A percentile compares a stretch with the other conserved stretches of the same genome.
These are phyloP conservation scores for Amphiprion percula DNA, from an alignment of 2,113 vertebrate genomes.

Conservation along the genomic window DNA sequence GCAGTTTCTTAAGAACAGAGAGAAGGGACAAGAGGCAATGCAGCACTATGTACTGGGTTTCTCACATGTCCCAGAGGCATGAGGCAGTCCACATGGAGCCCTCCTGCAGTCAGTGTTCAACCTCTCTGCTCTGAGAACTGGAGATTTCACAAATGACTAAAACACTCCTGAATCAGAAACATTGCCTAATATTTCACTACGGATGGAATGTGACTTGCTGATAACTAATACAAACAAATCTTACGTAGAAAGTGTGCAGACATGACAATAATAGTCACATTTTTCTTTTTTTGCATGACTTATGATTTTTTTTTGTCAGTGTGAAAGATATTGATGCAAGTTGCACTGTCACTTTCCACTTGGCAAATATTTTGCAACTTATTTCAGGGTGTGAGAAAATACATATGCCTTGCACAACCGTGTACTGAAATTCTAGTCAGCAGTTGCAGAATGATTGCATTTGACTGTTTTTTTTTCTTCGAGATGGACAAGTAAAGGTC, in stretches of 20 bases:
- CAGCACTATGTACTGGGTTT: constrained; percentile 2
- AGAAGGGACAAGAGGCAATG: constrained; percentile 11
- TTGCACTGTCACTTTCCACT: constrained; percentile 19
- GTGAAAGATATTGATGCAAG: not conserved
- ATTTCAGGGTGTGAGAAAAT: constrained; percentile 60
- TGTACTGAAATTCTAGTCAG: constrained; percentile 19
- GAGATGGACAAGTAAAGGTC: not conserved
- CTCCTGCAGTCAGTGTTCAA: constrained; percentile 1
- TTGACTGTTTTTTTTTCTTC: not conserved
- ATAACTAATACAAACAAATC: not conserved
- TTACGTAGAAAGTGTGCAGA: not conserved
- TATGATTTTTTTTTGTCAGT: not conserved
- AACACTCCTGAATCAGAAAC: constrained; percentile 20
- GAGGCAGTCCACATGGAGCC: constrained; percentile 18
- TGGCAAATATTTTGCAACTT: constrained; percentile 33
- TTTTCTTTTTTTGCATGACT: not conserved
- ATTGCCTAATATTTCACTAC: not conserved
- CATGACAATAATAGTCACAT: not conserved
- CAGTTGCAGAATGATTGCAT: constrained; percentile 28
- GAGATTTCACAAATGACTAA: constrained; percentile 15
- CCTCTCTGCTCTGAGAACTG: not conserved
- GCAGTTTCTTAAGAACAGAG: not conserved
- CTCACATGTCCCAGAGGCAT: constrained; percentile 43
- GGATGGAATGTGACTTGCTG: not conserved
- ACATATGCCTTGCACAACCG: constrained; percentile 34